These are phyloP conservation scores for Psittacara wagleri DNA, from an alignment of 2,113 vertebrate species.

Conservation along the genomic window DNA sequence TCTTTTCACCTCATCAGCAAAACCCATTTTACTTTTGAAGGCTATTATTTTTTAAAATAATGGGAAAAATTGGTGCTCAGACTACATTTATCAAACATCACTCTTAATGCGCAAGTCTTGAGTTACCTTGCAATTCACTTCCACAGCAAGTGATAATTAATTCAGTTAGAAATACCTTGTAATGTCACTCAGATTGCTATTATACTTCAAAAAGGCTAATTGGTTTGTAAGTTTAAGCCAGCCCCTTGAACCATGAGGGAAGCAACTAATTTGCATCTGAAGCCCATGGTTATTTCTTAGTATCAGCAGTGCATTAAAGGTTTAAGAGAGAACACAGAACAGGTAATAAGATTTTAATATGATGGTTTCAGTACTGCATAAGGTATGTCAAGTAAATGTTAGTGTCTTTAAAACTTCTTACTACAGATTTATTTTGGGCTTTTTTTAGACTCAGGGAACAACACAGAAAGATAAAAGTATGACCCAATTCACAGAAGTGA, in stretches of 20 bases:
- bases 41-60: neutral
- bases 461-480: neutral
- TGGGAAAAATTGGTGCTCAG: neutral
- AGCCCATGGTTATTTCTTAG: neutral
- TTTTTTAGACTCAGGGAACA: neutral
- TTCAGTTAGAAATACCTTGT: neutral
- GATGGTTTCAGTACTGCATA: neutral
- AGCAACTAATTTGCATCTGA: neutral
- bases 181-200: neutral
- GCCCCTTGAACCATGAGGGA: neutral
- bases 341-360: neutral
- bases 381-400: neutral
- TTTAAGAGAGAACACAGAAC: neutral
- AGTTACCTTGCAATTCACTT: neutral
- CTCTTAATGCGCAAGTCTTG: neutral
- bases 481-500: neutral
- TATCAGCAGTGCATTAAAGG: neutral
- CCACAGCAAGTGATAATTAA: neutral
- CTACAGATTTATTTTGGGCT: neutral
- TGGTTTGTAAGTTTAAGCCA: neutral
- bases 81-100: neutral
- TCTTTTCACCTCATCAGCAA: neutral
- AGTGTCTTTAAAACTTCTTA: neutral
- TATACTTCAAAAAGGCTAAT: constrained; percentile 15
- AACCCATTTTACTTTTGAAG: neutral